A percentile compares a stretch with the other conserved stretches of the same genome.
Conservation (phyloP, 2,113 vertebrate genomes). For the Gracilinanus agilis region DNA sequence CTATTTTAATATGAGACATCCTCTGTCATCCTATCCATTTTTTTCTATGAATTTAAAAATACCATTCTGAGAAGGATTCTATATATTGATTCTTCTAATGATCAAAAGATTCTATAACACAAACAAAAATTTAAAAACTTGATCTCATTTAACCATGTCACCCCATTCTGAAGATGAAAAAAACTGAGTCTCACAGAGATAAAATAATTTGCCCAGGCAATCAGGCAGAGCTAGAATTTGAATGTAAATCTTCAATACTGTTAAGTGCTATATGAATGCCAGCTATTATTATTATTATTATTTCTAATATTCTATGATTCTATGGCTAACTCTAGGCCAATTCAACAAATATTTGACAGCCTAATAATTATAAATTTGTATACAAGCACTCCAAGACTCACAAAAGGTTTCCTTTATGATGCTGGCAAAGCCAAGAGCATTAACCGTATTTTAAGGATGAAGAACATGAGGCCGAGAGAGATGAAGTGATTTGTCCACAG, state of each 20-base stretch:
- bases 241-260: neutral
- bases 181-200: neutral
- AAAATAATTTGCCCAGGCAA: neutral
- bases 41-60: neutral
- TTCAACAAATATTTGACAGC: neutral
- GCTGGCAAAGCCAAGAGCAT: neutral
- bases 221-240: too few relatives aligned
- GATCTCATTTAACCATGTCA: neutral
- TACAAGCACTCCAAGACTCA: neutral
- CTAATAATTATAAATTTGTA: neutral
- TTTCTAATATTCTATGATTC: neutral
- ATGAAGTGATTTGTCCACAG: too few relatives aligned
- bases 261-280: neutral
- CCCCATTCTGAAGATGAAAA: neutral
- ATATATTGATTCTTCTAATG: neutral
- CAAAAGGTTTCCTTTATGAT: neutral
- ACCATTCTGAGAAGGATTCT: neutral
- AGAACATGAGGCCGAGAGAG: too few relatives aligned
- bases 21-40: neutral
- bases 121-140: neutral
- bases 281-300: neutral
- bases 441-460: too few relatives aligned
- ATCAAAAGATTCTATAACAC: neutral
- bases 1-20: neutral
- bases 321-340: neutral